A percentile compares a stretch with the other conserved stretches of the same genome.
Conservation (phyloP, 2,113 vertebrate genomes). For the Anas platyrhynchos region DNA sequence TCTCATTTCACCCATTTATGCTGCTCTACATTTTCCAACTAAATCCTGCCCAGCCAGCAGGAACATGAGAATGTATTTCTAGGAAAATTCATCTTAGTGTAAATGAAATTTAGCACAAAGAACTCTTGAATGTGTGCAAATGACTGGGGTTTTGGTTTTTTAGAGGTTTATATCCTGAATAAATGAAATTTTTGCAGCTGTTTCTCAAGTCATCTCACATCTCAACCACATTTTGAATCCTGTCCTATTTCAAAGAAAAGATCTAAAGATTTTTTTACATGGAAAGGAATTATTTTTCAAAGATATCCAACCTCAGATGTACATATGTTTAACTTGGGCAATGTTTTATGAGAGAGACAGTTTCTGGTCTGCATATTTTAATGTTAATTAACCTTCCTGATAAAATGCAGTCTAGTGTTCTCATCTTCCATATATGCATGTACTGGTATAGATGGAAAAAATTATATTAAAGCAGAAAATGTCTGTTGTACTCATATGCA, state of each 20-base stretch:
- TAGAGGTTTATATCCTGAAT: background rate
- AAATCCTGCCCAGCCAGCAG: background rate
- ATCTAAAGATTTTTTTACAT: background rate
- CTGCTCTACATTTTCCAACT: background rate
- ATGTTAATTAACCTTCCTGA: background rate
- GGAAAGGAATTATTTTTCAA: background rate
- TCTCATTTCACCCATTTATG: background rate
- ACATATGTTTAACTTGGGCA: background rate
- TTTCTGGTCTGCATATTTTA: background rate
- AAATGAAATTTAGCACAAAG: background rate
- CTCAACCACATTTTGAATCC: background rate
- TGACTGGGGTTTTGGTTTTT: background rate
- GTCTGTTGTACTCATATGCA: background rate
- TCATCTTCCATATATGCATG: background rate
- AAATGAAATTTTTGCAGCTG: background rate
- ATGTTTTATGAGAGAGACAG: background rate
- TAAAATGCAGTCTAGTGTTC: background rate
- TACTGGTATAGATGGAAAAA: background rate
- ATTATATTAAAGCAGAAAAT: background rate
- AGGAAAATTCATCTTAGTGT: background rate
- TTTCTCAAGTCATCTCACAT: background rate
- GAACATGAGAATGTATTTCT: background rate
- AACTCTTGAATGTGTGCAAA: background rate
- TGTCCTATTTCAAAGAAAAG: background rate
- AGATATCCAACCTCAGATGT: background rate